A percentile compares a stretch with the other conserved stretches of the same genome.
phyloP scores from a whole-genome alignment of 64 coral and sea anemone species.

The Dendrophyllia cribrosa region DNA sequence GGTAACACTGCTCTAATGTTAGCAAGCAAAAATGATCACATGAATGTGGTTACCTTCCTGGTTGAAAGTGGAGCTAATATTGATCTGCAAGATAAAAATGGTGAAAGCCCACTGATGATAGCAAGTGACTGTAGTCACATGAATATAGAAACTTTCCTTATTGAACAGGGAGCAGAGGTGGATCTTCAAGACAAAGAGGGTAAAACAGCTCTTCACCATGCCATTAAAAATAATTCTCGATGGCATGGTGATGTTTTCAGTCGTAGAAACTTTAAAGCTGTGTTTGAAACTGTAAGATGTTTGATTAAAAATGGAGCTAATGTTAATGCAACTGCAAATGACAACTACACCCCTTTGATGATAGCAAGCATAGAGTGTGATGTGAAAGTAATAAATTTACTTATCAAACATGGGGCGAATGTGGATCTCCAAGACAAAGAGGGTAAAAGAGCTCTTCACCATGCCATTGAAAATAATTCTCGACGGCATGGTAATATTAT shows the following conservation, averaged over 20 bases:
- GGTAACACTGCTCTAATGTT: too few species aligned
- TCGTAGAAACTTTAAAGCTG: too few species aligned
- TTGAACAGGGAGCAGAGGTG: not conserved
- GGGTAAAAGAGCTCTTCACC: not conserved
- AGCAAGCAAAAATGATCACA: too few species aligned
- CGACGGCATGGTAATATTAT: too few species aligned
- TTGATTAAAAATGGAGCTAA: constrained; percentile 18
- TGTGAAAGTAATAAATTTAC: constrained; percentile 37
- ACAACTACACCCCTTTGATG: constrained; percentile 10
- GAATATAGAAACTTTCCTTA: constrained; percentile 54
- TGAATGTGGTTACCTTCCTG: not conserved
- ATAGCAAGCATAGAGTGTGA: not conserved
- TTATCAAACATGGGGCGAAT: constrained; percentile 52
- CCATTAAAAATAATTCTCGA: too few species aligned
- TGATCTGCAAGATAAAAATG: not conserved
- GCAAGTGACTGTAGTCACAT: not conserved
- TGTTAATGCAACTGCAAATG: constrained; percentile 1
- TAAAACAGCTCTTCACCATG: too few species aligned
- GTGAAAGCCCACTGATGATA: constrained; percentile 5
- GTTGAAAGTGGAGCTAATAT: constrained; percentile 11
- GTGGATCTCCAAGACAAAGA: not conserved
- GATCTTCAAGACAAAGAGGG: too few species aligned
- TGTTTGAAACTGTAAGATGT: not conserved
- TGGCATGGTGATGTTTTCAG: too few species aligned
- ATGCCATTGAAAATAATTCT: not conserved